Base-by-base conservation (phyloP, 2,888 invertebrate genomes). In the Chirona hameri region DNA sequence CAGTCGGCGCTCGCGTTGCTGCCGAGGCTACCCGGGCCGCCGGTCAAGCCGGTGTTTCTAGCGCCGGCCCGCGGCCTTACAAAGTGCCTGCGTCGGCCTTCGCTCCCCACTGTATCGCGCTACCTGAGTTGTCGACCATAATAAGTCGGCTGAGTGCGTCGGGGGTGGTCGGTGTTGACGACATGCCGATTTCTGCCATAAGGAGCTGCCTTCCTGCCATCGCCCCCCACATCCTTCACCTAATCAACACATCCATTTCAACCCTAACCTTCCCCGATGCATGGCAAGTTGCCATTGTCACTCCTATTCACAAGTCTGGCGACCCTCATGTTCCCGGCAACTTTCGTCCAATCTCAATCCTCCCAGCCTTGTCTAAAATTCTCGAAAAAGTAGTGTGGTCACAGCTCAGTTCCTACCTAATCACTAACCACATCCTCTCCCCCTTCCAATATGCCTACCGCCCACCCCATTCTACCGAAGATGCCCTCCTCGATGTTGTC, bases 271-370 rank as follows among this genome's bases (percentile, higher is more conserved):
- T 60, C n/a, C 60, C 60, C n/a, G 4, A 18, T 3, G 24, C 24
- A 10, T 60, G 60, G n/a, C 24, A 60, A 60, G 10, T n/a, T 24
- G 60, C 60, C 24, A n/a, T n/a, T 3, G 9, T 60, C 21, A n/a
- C n/a, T n/a, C 60, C 60, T n/a, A 24, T 60, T n/a, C 60, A 60
- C n/a, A 60, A 60, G n/a, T 60, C 60, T 60, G 60, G 60, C n/a
- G 10, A 24, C n/a, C 24, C n/a, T 21, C 21, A 60, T n/a, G 5
- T 9, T n/a, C 7, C 60, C n/a, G n/a, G 60, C 10, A 60, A 60
- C 60, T 60, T 60, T 60, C 24, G 60, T 60, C 24, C 60, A 24
- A 60, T 60, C 24, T 24, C 60, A 10, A 60, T n/a, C 10, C 9
- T 60, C 9, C 60, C 60, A 24, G 60, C n/a, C 60, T n/a, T 60